Conservation (phyloP, 2,797 vertebrate species). For the Cetoscarus ocellatus region DNA sequence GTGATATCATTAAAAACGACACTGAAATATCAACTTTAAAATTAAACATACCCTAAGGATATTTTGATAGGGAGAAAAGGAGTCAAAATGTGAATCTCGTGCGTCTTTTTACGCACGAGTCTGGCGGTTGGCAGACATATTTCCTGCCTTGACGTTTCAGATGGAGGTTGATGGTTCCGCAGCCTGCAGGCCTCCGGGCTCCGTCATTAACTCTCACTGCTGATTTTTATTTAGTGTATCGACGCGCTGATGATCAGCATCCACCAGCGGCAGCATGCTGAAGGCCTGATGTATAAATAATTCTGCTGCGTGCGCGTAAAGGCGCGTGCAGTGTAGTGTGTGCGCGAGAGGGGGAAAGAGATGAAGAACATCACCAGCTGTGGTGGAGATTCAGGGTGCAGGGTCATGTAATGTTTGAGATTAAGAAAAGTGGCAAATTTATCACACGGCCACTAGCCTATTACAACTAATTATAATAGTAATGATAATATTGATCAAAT, state of each 20-base stretch:
- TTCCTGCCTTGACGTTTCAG: constrained; percentile 24
- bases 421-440: neutral
- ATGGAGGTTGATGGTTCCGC: constrained; percentile 18
- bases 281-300: constrained; percentile 36
- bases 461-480: no score
- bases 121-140: constrained; percentile 11
- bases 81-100: neutral
- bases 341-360: neutral
- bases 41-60: neutral
- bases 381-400: neutral
- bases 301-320: neutral
- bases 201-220: constrained; percentile 35
- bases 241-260: constrained; percentile 41
- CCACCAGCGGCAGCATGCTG: constrained; percentile 13
- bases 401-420: neutral
- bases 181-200: constrained; percentile 48
- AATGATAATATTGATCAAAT: neutral
- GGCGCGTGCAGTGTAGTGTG: neutral
- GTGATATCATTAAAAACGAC: no score
- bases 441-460: no score
- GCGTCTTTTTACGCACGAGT: neutral
- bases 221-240: constrained; percentile 37
- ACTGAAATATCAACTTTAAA: no score
- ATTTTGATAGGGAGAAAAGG: no score
- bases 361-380: constrained; percentile 7